These are phyloP conservation scores for Setipinna tenuifilis DNA, from an alignment of 2,797 vertebrate species.

Conservation along the genomic window DNA sequence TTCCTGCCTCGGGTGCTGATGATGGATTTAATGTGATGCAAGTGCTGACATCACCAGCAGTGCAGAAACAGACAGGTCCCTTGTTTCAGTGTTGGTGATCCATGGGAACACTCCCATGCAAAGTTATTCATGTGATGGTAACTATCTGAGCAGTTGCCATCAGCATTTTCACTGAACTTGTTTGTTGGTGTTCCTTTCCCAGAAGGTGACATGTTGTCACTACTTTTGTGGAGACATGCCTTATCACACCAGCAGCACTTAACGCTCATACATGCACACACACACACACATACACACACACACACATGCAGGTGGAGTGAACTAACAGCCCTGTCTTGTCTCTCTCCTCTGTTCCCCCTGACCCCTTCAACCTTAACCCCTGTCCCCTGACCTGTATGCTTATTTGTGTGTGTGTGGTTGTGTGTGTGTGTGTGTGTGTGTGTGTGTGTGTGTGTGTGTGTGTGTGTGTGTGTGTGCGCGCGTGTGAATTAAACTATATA, in stretches of 20 bases:
- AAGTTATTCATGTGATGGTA: background rate
- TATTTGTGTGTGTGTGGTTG: slow-evolving; percentile 56
- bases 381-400: slow-evolving; percentile 63
- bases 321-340: slow-evolving; percentile 87
- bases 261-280: slow-evolving; percentile 24
- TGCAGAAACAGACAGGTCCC: slow-evolving; percentile 3
- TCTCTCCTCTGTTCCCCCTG: slow-evolving; percentile 63
- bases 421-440: slow-evolving; percentile 33
- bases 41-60: slow-evolving; percentile 31
- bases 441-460: slow-evolving; percentile 52
- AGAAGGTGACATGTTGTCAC: background rate
- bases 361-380: slow-evolving; percentile 32
- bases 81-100: background rate
- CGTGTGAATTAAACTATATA: slow-evolving; percentile 82
- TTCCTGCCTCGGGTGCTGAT: background rate
- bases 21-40: background rate
- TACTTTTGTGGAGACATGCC: background rate
- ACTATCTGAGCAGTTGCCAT: background rate
- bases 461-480: slow-evolving; percentile 31
- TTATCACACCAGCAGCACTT: background rate
- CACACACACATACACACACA: slow-evolving; percentile 19
- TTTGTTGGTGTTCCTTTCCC: background rate
- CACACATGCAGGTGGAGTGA: slow-evolving; percentile 75
- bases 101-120: background rate
- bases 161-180: background rate